Evolutionary conservation across 92 coral and sea anemone species (phyloP), one percentile per base, ranked within the genome.

Genomic region (Galaxea fascicularis): DNA sequence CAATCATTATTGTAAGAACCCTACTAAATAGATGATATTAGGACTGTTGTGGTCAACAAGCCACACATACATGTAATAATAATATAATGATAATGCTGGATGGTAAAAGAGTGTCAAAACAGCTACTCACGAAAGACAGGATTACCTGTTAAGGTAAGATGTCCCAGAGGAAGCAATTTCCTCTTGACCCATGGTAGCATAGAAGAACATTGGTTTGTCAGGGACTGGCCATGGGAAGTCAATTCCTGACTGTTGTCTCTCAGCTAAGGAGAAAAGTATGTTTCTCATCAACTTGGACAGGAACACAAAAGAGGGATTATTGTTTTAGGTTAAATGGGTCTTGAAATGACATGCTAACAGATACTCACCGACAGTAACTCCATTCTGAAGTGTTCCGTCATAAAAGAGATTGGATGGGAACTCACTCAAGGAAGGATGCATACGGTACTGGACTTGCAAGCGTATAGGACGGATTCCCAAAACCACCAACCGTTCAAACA

Each of bases 131-230:
- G 4, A 56, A 24, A 4, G 17, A 49, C 39, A 25, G 12, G 4
- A 35, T 10, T 56, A 96, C 99, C 99, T 97, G 91, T 97, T 97
- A n/a, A 97, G 98, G 73, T 95, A 97, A 3, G 99, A 97, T 8
- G 99, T 97, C 7, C 99, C 99, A 68, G 99, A 97, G 12, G 99
- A 97, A 66, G 98, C 99, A 85, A 97, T 97, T 92, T 97, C 99
- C 82, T 97, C 99, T 47, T 97, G 99, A 4, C 99, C 99, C 84
- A 95, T 94, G 44, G 99, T 97, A 77, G 98, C 74, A 60, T 97
- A 97, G 87, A 97, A 97, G 79, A 97, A 97, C 98, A 95, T 95
- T 17, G 99, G 99, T 75, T 95, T 97, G 31, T 97, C 99, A 4
- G 93, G 95, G 12, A 97, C 97, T 15, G 99, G 99, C 99, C 99